phyloP scores from a whole-genome alignment of 2,113 vertebrate species.

The Tilapia sparmanii region DNA sequence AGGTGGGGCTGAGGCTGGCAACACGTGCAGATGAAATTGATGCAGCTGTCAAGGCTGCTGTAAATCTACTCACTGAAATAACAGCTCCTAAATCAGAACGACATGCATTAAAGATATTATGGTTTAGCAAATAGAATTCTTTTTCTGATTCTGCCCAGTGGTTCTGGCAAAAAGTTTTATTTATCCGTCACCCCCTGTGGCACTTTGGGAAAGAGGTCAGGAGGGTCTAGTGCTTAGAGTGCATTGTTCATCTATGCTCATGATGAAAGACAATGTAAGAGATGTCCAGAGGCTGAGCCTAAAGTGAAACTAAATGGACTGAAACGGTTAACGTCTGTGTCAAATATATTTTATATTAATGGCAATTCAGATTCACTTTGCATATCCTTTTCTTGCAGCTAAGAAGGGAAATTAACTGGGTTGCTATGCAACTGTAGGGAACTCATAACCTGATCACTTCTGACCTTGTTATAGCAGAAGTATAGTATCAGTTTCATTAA shows the following conservation, averaged over 20 bases:
- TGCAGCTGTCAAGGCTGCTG: not conserved
- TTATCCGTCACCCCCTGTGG: not conserved
- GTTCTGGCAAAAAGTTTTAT: not conserved
- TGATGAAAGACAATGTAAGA: not conserved
- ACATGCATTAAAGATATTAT: not conserved
- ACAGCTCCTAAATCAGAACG: not conserved
- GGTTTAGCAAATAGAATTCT: not conserved
- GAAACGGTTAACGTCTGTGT: not conserved
- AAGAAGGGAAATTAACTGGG: not conserved
- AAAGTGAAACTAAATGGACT: not conserved
- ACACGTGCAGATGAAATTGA: not conserved
- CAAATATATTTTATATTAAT: not conserved
- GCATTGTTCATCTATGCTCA: not conserved
- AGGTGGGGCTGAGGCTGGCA: not conserved
- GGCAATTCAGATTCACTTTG: not conserved
- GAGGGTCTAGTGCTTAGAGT: not conserved
- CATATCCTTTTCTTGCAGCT: not conserved
- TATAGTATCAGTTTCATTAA: not conserved
- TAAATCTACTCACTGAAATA: not conserved
- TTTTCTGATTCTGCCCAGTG: not conserved
- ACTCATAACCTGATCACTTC: not conserved
- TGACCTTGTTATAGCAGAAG: not conserved
- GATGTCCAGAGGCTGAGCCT: not conserved
- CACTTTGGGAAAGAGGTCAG: not conserved
- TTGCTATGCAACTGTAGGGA: slow-evolving; percentile 9